phyloP scores from a whole-genome alignment of 2,113 vertebrate genomes.

The Carassius carassius region DNA sequence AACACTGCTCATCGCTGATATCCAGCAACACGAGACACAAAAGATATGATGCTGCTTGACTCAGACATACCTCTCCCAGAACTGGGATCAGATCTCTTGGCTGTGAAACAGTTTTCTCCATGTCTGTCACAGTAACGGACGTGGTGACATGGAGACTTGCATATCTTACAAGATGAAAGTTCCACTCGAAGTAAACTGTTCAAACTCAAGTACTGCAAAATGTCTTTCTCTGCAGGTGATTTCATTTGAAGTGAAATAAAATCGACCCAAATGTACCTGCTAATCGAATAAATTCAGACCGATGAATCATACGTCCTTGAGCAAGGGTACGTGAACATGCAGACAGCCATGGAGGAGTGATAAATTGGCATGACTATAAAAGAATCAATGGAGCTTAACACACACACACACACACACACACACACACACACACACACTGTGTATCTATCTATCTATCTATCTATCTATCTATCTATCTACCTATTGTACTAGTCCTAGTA shows the following conservation, averaged over 20 bases:
- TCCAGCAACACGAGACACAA: conserved; percentile 31
- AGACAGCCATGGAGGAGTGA: conserved; percentile 38
- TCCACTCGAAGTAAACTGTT: conserved; percentile 37
- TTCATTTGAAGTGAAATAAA: conserved; percentile 7
- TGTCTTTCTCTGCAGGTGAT: conserved; percentile 5
- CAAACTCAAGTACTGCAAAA: neutral
- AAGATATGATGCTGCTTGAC: neutral
- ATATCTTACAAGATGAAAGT: neutral
- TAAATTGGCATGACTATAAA: conserved; percentile 26
- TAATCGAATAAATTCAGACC: conserved; percentile 22
- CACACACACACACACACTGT: conserved; percentile 6
- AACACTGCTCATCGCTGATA: neutral
- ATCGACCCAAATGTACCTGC: neutral
- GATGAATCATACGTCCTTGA: conserved; percentile 25
- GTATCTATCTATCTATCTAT: neutral
- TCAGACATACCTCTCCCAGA: neutral
- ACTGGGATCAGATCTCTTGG: neutral
- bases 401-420: neutral
- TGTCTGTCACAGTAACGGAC: neutral
- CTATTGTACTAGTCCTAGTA: neutral
- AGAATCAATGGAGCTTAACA: conserved; percentile 3
- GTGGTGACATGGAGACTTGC: neutral
- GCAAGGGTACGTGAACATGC: conserved; percentile 18
- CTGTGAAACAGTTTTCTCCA: neutral
- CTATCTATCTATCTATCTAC: neutral